Evolutionary conservation across 1,140 invertebrate genomes (phyloP).

Genomic region (Sycophila sp.): DNA sequence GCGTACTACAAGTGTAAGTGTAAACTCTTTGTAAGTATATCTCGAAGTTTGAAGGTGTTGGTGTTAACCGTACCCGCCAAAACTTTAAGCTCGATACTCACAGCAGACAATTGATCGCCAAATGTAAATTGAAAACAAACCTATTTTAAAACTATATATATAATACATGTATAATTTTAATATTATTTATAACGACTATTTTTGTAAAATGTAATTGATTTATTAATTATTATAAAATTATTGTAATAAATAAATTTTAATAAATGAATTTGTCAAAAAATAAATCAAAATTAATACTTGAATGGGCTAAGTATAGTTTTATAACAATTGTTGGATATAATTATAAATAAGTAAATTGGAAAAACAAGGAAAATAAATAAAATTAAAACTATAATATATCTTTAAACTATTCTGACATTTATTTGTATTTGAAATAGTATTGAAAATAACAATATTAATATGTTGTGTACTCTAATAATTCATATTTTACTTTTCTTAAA

Average conservation of each 20-base stretch:
- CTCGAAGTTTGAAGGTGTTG: no score
- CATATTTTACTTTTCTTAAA: not conserved
- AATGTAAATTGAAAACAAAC: not conserved
- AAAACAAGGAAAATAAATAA: not conserved
- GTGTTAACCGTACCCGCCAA: conserved; percentile 7
- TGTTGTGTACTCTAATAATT: no score
- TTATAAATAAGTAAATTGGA: not conserved
- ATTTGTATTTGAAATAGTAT: not conserved
- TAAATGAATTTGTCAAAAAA: no score
- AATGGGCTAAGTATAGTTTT: no score
- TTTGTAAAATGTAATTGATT: not conserved
- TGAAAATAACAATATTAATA: no score
- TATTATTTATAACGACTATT: not conserved
- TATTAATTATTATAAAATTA: not conserved
- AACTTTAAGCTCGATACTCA: not conserved
- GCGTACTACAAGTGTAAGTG: no score
- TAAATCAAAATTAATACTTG: no score
- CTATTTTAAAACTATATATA: not conserved
- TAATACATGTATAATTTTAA: not conserved
- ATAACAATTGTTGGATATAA: no score
- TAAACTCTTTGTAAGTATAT: not conserved
- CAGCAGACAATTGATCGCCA: not conserved
- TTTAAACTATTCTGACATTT: no score
- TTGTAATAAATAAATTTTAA: not conserved
- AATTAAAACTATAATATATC: not conserved